phyloP scores from a whole-genome alignment of 37 sponge, comb jelly and placozoan species.

The Agelas oroides region DNA sequence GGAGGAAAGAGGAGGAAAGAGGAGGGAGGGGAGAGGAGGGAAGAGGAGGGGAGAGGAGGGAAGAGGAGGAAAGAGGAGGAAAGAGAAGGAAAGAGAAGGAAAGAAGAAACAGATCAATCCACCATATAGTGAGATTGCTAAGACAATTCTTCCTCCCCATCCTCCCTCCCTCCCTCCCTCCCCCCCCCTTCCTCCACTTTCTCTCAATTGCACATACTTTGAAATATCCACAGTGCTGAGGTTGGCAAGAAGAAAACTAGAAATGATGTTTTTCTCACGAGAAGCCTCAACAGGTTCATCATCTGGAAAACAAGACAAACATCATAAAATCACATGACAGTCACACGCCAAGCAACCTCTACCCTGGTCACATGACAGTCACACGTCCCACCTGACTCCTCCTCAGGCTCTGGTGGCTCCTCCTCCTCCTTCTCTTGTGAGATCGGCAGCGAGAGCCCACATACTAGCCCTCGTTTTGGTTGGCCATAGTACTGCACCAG shows the following conservation, averaged over 20 bases:
- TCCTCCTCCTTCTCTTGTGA: constrained; percentile 50
- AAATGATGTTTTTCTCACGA: constrained; percentile 33
- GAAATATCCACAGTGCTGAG: constrained; percentile 44
- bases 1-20: no score
- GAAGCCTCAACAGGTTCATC: constrained; percentile 16
- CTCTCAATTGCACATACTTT: constrained; percentile 1
- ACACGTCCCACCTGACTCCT: constrained; percentile 39
- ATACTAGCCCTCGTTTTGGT: constrained; percentile 72
- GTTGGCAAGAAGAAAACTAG: constrained; percentile 51
- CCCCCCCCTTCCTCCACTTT: neutral
- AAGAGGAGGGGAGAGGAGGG: no score
- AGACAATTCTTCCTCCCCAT: neutral
- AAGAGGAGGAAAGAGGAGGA: no score
- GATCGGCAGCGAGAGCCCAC: constrained; percentile 65
- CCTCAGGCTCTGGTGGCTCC: constrained; percentile 34
- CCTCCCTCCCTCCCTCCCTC: neutral
- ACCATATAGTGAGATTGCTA: neutral
- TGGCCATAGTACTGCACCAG: constrained; percentile 70
- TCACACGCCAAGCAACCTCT: no score
- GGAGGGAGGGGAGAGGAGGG: no score
- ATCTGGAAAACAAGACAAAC: constrained; percentile 6
- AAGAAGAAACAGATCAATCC: no score
- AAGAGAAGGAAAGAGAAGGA: no score
- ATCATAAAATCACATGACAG: no score
- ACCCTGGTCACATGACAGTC: constrained; percentile 12